These are phyloP conservation scores for Sinella curviseta DNA, from an alignment of 1,140 invertebrate genomes.

Conservation along the genomic window DNA sequence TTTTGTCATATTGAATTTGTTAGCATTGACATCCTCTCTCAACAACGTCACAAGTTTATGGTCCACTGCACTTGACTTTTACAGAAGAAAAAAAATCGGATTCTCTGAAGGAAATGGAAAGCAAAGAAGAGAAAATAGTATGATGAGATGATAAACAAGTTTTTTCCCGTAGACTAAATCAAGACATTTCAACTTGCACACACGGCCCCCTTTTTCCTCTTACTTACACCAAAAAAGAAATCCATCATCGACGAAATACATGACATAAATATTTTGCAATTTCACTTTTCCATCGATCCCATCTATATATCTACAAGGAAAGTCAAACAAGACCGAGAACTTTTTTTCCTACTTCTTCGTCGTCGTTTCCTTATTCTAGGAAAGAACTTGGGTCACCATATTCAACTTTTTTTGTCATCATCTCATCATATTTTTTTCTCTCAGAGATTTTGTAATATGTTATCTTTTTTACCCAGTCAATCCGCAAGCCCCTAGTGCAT, in stretches of 20 bases:
- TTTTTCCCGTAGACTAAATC: background rate
- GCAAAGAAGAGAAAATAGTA: background rate
- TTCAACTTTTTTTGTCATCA: too few relatives aligned
- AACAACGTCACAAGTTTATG: background rate
- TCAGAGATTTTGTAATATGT: too few relatives aligned
- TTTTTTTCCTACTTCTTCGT: background rate
- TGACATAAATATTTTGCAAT: too few relatives aligned
- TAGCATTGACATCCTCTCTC: background rate
- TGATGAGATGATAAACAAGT: background rate
- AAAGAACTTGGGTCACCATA: too few relatives aligned
- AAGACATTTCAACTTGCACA: background rate
- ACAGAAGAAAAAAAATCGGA: too few relatives aligned
- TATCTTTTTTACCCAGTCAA: conserved; percentile 37
- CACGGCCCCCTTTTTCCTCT: too few relatives aligned
- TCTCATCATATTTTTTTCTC: too few relatives aligned
- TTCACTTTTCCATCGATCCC: too few relatives aligned
- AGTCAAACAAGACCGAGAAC: too few relatives aligned
- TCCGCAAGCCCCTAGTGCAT: conserved; percentile 63
- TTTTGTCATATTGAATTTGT: background rate
- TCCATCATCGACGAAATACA: too few relatives aligned
- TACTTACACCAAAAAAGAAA: too few relatives aligned
- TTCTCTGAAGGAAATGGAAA: background rate
- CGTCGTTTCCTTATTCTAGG: background rate
- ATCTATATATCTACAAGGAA: too few relatives aligned
- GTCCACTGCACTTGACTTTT: background rate